Percentiles rank a stretch among this genome's conserved stretches.
These are phyloP conservation scores for Hetaerina titia DNA, from an alignment of 2,888 invertebrate species.

Conservation along the genomic window DNA sequence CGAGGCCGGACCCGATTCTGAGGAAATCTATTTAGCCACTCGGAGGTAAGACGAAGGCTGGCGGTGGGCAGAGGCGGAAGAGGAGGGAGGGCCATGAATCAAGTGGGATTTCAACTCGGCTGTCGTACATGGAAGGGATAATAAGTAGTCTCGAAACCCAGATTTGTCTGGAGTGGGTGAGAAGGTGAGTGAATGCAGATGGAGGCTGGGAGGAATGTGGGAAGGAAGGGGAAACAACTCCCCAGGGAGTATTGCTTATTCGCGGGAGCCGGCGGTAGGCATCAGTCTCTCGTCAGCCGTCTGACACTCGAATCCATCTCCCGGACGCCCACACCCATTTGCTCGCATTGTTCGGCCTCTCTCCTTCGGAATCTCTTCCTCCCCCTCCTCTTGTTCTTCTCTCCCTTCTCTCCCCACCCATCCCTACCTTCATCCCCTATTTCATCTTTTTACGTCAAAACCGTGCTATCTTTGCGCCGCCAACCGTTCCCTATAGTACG, in stretches of 20 bases:
- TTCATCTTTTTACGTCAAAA: background rate
- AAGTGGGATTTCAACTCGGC: conserved; percentile 18
- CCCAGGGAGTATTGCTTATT: conserved; percentile 42
- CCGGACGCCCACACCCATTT: conserved; percentile 14
- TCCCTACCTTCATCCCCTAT: background rate
- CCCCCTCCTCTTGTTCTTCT: background rate
- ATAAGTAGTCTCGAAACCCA: conserved; percentile 18
- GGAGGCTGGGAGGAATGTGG: background rate
- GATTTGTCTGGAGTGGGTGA: conserved; percentile 12
- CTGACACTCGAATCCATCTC: conserved; percentile 16
- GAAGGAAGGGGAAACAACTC: background rate
- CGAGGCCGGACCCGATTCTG: background rate
- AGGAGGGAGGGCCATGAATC: background rate
- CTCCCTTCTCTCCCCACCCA: background rate
- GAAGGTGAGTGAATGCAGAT: background rate
- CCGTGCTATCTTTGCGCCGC: background rate
- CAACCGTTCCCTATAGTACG: background rate
- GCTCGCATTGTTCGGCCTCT: conserved; percentile 13
- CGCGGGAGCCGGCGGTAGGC: conserved; percentile 1
- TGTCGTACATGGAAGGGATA: conserved; percentile 34
- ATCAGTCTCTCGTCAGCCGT: conserved; percentile 43
- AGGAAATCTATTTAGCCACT: conserved; percentile 14
- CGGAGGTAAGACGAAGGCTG: background rate
- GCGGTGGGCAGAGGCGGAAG: background rate
- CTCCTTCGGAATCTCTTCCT: background rate